phyloP scores from a whole-genome alignment of 2,888 invertebrate species.

The Xestobium rufovillosum region DNA sequence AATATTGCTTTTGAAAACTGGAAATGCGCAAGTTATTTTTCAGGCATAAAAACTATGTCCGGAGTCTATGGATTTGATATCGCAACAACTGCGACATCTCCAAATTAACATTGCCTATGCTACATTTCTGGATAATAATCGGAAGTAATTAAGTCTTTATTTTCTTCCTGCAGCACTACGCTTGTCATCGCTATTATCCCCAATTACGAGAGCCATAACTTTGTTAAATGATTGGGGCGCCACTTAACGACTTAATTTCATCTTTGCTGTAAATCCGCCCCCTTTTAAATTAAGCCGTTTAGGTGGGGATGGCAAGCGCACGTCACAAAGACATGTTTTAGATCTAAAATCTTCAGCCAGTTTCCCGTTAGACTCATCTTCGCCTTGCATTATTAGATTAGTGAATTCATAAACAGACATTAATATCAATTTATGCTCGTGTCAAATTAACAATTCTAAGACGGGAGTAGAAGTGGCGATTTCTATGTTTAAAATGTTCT shows the following conservation, averaged over 20 bases:
- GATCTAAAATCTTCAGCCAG: conserved; percentile 35
- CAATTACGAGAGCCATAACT: conserved; percentile 37
- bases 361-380: conserved; percentile 33
- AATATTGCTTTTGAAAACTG: too few relatives aligned
- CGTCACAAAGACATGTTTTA: conserved; percentile 33
- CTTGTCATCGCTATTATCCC: conserved; percentile 35
- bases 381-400: conserved; percentile 37
- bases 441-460: conserved; percentile 29
- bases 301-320: conserved; percentile 26
- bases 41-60: too few relatives aligned
- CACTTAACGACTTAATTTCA: conserved; percentile 29
- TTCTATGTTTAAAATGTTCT: conserved; percentile 21
- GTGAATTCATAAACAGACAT: conserved; percentile 37
- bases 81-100: too few relatives aligned
- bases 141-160: conserved; percentile 15
- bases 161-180: conserved; percentile 13
- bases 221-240: conserved; percentile 24
- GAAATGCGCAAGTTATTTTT: too few relatives aligned
- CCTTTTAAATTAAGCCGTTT: conserved; percentile 35
- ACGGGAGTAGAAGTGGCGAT: conserved; percentile 13
- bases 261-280: conserved; percentile 31
- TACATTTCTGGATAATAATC: too few relatives aligned
- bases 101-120: too few relatives aligned
- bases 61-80: too few relatives aligned
- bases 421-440: conserved; percentile 37